These are phyloP conservation scores for Orycteropus afer DNA, from an alignment of 2,113 vertebrate species.

Conservation along the genomic window DNA sequence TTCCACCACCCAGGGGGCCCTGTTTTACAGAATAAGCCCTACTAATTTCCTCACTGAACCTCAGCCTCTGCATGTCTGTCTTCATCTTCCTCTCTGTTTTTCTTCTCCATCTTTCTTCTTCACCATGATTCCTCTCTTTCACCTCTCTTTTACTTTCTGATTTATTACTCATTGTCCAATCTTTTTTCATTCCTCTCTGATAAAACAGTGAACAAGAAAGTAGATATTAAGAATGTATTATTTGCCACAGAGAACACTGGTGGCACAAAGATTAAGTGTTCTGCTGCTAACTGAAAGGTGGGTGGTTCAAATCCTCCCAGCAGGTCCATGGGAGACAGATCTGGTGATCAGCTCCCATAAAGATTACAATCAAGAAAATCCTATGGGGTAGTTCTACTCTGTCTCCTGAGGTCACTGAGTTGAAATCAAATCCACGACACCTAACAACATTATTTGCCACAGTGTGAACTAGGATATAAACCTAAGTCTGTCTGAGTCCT, in stretches of 20 bases:
- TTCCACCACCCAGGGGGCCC: neutral
- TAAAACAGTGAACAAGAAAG: neutral
- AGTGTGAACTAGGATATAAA: neutral
- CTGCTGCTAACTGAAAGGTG: too few relatives aligned
- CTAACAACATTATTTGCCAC: too few relatives aligned
- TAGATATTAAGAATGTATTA: neutral
- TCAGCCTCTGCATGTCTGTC: neutral
- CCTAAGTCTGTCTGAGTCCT: neutral
- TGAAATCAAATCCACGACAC: too few relatives aligned
- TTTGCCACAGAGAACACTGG: conserved; percentile 50
- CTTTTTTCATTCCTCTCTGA: neutral
- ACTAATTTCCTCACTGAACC: neutral
- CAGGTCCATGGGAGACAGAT: too few relatives aligned
- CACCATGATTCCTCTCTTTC: neutral
- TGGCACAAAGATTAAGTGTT: too few relatives aligned
- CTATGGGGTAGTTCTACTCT: too few relatives aligned
- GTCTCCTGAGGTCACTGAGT: too few relatives aligned
- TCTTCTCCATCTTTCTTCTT: neutral
- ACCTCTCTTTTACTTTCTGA: neutral
- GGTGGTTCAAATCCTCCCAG: too few relatives aligned
- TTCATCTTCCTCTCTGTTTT: neutral
- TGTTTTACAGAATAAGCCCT: neutral
- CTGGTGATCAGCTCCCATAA: too few relatives aligned
- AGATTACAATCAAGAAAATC: too few relatives aligned
- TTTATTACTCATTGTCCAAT: neutral